phyloP scores from a whole-genome alignment of 2,888 invertebrate species.

The Hanleya hanleyi region DNA sequence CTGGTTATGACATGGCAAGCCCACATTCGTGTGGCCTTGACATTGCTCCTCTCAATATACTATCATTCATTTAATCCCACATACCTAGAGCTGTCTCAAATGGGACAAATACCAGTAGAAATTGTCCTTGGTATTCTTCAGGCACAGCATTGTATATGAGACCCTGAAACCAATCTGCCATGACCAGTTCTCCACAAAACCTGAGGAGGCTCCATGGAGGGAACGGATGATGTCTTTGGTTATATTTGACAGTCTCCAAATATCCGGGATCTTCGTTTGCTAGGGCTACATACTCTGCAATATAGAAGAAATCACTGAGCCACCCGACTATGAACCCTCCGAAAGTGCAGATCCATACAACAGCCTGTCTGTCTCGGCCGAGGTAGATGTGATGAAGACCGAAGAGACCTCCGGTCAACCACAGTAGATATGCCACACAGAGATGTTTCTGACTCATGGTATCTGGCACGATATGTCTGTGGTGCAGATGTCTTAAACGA shows the following conservation, averaged over 20 bases:
- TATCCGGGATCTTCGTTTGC: conserved; percentile 70
- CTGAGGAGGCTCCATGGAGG: conserved; percentile 43
- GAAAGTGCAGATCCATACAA: conserved; percentile 90
- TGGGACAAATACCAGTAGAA: no score
- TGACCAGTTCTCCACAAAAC: conserved; percentile 60
- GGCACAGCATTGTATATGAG: no score
- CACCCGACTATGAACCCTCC: conserved; percentile 87
- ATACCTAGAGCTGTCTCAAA: no score
- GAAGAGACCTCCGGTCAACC: conserved; percentile 90
- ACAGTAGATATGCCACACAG: conserved; percentile 85
- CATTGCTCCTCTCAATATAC: no score
- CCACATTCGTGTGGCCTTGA: no score
- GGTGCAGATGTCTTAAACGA: no score
- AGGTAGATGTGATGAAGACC: conserved; percentile 95
- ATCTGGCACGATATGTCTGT: no score
- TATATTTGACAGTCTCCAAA: conserved; percentile 77
- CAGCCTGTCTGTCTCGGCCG: conserved; percentile 89
- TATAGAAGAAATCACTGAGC: conserved; percentile 87
- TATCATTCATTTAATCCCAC: no score
- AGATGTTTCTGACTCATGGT: no score
- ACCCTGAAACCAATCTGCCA: no score
- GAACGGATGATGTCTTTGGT: conserved; percentile 74
- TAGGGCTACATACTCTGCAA: conserved; percentile 89
- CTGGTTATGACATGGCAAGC: no score
- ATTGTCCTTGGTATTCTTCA: no score